These are phyloP conservation scores for Coreoperca whiteheadi DNA, from an alignment of 2,113 vertebrate species.

Conservation along the genomic window DNA sequence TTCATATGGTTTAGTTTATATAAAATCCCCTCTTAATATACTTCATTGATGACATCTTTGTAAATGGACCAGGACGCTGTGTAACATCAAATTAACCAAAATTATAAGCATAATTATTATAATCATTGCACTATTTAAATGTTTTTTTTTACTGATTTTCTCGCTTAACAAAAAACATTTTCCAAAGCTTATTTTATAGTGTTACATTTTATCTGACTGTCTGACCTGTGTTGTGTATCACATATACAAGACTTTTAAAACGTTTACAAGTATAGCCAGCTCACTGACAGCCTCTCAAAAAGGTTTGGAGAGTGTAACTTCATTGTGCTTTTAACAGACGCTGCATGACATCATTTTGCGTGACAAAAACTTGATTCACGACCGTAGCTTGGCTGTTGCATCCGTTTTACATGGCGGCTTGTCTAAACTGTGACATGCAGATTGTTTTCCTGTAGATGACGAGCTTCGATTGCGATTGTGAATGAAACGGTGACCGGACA, in stretches of 20 bases:
- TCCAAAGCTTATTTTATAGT: not conserved
- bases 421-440: slow-evolving; percentile 36
- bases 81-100: not conserved
- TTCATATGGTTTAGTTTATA: not conserved
- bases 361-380: slow-evolving; percentile 61
- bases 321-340: slow-evolving; percentile 44
- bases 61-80: not conserved
- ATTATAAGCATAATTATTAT: not conserved
- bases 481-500: not conserved
- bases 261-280: slow-evolving; percentile 16
- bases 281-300: slow-evolving; percentile 35
- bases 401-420: slow-evolving; percentile 33
- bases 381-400: slow-evolving; percentile 25
- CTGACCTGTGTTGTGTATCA: not conserved
- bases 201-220: not conserved
- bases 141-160: not conserved
- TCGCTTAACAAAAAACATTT: not conserved
- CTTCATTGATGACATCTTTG: not conserved
- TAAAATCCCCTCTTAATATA: not conserved
- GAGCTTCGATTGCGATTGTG: not conserved
- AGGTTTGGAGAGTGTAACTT: slow-evolving; percentile 23
- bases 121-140: not conserved
- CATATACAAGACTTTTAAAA: not conserved
- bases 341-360: slow-evolving; percentile 65
- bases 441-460: slow-evolving; percentile 8